Conservation (phyloP, 2,888 invertebrate species). For the Hymenopus coronatus region DNA sequence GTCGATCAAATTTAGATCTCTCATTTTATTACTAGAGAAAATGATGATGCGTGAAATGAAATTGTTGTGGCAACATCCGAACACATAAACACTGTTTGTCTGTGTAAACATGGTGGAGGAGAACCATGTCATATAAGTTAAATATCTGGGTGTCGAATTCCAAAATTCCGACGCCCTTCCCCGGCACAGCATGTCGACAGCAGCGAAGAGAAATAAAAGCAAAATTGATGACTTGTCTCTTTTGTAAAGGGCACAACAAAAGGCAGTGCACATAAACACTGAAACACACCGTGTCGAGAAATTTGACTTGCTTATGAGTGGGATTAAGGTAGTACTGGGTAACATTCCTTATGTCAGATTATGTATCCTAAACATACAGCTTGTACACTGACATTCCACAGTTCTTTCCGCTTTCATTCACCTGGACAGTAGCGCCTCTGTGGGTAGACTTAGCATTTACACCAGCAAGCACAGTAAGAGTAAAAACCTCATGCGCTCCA, state of each 20-base stretch:
- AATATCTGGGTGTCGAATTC: background rate
- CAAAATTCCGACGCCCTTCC: background rate
- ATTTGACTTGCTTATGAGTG: slow-evolving; percentile 6
- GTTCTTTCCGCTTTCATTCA: background rate
- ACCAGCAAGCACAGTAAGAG: too few species aligned
- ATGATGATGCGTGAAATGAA: too few species aligned
- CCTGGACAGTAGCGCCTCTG: too few species aligned
- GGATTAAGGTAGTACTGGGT: background rate
- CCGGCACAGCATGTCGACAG: background rate
- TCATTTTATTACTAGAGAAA: too few species aligned
- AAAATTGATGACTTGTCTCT: background rate
- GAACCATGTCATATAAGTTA: background rate
- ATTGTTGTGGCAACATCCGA: too few species aligned
- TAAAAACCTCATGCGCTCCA: too few species aligned
- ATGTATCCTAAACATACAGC: background rate
- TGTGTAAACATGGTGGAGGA: too few species aligned
- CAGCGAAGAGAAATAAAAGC: background rate
- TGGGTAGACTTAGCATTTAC: too few species aligned
- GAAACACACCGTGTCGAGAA: background rate
- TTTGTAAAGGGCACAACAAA: background rate
- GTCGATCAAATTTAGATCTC: too few species aligned
- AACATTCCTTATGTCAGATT: background rate
- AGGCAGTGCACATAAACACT: background rate
- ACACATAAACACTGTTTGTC: too few species aligned
- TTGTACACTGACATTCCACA: background rate